Base-by-base conservation (phyloP, 1,140 invertebrate genomes). In the Tetragonula clypearis region DNA sequence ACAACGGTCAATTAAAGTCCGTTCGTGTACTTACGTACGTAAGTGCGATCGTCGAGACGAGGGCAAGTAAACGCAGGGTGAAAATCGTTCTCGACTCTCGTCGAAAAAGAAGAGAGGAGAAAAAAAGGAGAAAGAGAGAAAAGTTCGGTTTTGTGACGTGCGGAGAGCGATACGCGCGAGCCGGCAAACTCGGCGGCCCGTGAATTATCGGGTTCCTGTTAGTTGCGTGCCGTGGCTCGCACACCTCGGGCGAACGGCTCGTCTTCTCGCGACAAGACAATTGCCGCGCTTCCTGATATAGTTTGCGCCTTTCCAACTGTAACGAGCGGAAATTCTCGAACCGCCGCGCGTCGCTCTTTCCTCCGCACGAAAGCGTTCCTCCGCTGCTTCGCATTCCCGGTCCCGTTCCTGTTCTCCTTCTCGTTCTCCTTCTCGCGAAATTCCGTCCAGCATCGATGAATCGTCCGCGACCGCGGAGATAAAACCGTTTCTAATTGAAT, bases 141-240 rank as follows among this genome's bases (percentile, higher is more conserved):
- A n/a, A 62, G 1, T 14, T 62, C 4, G 23, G 5, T n/a, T 0
- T 62, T 62, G 4, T 14, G 11, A 4, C 23, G 12, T 14, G 60
- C 23, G n/a, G 17, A 19, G 17, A 35, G 30, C 30, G 66, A 11
- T 21, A 49, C 11, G 21, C 69, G 69, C 30, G 69, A 68, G 35
- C n/a, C 4, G 56, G 72, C 41, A 17, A n/a, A 30, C 49, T 26
- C 72, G n/a, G 26, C 26, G 53, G n/a, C 75, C 75, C 87, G 88
- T 90, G 93, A 93, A 93, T 93, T 92, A 91, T 93, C 92, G 90
- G 90, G 92, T 93, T 93, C 92, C 93, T 93, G 92, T 91, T 90
- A 92, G 92, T 93, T 93, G 93, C 93, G 93, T 93, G 93, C 86
- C 91, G 92, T 92, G 91, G 88, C 89, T 91, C 91, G 78, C 87